Base-by-base conservation (phyloP, 2,797 vertebrate genomes). In the Synaphobranchus kaupii region DNA sequence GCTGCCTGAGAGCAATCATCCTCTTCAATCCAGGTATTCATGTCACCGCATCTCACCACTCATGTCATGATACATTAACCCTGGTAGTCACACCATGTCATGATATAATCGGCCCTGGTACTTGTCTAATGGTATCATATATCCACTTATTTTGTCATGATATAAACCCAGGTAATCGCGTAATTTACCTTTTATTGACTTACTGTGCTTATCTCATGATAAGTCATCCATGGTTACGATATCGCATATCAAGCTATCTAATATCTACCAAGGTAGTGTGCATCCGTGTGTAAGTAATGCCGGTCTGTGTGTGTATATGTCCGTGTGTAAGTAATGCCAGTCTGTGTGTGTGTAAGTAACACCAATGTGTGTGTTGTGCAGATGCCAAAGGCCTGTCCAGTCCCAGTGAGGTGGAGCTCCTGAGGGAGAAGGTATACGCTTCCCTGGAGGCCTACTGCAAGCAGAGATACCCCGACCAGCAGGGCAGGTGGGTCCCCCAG, bases 391-490 rank as follows among this genome's bases (percentile, higher is more conserved):
- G 97, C 13, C 93, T 99, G 90, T 98, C 97, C 68, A 98, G 96
- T 91, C 93, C 97, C 3, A 96, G 96, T 0, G 98, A 98, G 91
- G 98, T 99, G 92, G 98, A 99, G 95, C 93, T 97, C 76, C 95
- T 98, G 66, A 94, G 98, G 83, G 98, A 99, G 94, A 96, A 97
- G 86, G 98, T 99, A 2, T 99, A 98, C 0, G 98, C 98, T 0
- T 98, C 98, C 0, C 95, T 99, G 17, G 98, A 99, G 92, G 93
- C 98, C n/a, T 98, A 98, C 91, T 99, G 98, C 95, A 99, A 98
- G 90, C 98, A 98, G 93, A 98, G 97, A 90, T 99, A 99, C 92
- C 98, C 98, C 0, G 97, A 99, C 88, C 97, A 98, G 93, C 98
- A 97, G 96, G 98, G 97, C 92, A 97, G 98, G 97, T 98, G 0